Conservation (phyloP, 1,140 invertebrate genomes). For the Drosophila busckii region DNA sequence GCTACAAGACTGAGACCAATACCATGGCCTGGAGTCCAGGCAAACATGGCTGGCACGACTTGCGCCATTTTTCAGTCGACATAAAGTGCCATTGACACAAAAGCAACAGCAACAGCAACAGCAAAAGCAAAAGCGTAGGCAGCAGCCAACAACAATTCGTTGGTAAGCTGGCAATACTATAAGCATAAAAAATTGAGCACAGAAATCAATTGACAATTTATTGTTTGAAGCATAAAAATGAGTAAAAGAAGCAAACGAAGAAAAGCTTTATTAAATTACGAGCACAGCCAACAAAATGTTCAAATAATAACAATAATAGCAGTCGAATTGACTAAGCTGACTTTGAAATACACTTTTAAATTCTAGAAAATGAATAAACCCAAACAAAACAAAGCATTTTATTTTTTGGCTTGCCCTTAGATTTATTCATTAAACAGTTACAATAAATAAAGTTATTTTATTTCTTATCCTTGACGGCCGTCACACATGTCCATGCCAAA, state of each 20-base stretch:
- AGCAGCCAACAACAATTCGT: conserved; percentile 11
- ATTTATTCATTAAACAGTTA: too few relatives aligned
- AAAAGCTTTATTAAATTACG: conserved; percentile 74
- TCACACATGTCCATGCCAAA: too few relatives aligned
- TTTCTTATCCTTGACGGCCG: too few relatives aligned
- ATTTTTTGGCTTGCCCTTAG: too few relatives aligned
- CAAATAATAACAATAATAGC: conserved; percentile 65
- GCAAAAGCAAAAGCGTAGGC: conserved; percentile 37
- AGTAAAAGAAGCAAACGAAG: not conserved
- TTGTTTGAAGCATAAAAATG: conserved; percentile 63
- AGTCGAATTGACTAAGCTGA: not conserved
- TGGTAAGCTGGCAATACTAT: conserved; percentile 43
- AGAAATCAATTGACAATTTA: conserved; percentile 75
- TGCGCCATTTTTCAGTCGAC: conserved; percentile 43
- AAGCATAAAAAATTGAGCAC: conserved; percentile 59
- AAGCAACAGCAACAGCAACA: conserved; percentile 10
- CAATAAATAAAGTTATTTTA: too few relatives aligned
- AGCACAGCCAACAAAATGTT: conserved; percentile 59
- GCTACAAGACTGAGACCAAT: conserved; percentile 9
- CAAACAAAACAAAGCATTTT: too few relatives aligned
- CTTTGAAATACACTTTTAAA: not conserved
- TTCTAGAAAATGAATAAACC: too few relatives aligned
- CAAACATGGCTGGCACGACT: conserved; percentile 16
- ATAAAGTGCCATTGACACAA: conserved; percentile 14
- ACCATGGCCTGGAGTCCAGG: conserved; percentile 8